Conservation (phyloP, 2,113 vertebrate genomes). For the Agelaius phoeniceus region DNA sequence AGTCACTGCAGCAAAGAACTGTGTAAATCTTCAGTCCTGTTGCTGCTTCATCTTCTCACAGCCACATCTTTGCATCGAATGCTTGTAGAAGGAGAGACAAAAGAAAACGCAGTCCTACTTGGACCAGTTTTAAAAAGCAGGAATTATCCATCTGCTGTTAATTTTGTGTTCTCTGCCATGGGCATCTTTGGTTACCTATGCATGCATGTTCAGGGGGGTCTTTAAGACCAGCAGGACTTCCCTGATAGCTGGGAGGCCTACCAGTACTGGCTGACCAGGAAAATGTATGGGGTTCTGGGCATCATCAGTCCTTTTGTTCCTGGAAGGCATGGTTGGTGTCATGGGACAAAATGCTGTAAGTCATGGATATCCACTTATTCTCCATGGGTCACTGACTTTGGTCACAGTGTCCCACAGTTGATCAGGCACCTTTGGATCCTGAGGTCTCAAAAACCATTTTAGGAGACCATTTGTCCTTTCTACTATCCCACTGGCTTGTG, state of each 20-base stretch:
- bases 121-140: background rate
- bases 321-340: fast-evolving
- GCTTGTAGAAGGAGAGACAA: background rate
- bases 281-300: background rate
- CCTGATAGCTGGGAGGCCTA: fast-evolving
- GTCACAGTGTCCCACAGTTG: background rate
- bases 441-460: background rate
- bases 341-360: background rate
- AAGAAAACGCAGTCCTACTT: background rate
- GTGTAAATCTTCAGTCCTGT: background rate
- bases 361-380: background rate
- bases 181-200: background rate
- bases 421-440: background rate
- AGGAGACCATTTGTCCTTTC: background rate
- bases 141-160: background rate
- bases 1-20: background rate
- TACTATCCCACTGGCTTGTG: background rate
- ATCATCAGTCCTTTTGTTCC: background rate
- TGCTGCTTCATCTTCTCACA: background rate
- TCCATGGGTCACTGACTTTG: background rate
- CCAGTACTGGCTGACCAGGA: background rate
- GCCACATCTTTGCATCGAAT: background rate
- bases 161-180: background rate
- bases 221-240: background rate
- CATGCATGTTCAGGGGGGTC: background rate